A percentile compares a stretch with the other conserved stretches of the same genome.
Evolutionary conservation across 2,113 vertebrate species (phyloP).

Genomic region (Crotalus tigris): DNA sequence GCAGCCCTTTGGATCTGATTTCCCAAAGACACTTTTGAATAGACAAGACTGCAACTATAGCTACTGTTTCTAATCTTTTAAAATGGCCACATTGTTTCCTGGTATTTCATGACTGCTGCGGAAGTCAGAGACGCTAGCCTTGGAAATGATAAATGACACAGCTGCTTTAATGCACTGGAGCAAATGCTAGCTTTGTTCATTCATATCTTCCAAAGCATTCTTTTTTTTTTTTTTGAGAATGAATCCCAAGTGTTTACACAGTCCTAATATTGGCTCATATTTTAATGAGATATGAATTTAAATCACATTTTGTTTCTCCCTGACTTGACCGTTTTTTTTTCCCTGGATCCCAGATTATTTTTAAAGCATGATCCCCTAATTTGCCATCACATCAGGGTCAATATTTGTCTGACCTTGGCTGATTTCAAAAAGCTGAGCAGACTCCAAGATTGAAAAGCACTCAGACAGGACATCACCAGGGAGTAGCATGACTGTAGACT

Average conservation of each 20-base stretch:
- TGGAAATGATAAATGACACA: neutral
- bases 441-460: neutral
- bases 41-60: neutral
- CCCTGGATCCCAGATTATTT: neutral
- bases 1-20: neutral
- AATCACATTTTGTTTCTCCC: neutral
- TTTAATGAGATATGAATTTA: neutral
- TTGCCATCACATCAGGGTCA: neutral
- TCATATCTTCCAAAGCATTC: neutral
- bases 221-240: neutral
- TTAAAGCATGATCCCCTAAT: neutral
- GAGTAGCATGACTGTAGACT: neutral
- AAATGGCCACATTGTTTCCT: neutral
- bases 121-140: neutral
- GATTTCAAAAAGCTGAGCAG: neutral
- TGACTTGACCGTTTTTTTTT: neutral
- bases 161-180: neutral
- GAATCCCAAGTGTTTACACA: neutral
- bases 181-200: neutral
- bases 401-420: neutral
- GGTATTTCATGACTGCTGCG: neutral
- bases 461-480: neutral
- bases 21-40: neutral
- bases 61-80: neutral
- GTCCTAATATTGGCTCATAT: neutral